Percentiles rank a stretch among this genome's conserved stretches.
phyloP scores from a whole-genome alignment of 2,888 invertebrate genomes.

The Odontothrips loti region DNA sequence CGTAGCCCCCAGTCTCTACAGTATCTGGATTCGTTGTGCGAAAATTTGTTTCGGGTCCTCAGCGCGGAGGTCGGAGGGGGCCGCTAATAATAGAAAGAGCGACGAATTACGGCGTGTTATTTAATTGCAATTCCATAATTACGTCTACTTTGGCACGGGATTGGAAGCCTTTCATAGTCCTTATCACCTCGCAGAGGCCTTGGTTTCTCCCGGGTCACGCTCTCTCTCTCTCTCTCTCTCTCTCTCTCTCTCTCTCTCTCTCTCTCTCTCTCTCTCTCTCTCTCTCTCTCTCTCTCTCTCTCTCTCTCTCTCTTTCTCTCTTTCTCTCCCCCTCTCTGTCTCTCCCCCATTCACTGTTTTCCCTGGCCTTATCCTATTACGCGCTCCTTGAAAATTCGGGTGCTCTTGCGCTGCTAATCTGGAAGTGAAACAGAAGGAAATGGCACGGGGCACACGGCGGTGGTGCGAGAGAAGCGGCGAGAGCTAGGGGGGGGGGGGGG shows the following conservation, averaged over 20 bases:
- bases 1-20: too few relatives aligned
- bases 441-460: not conserved
- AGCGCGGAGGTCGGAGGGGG: too few relatives aligned
- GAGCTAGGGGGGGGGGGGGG: too few relatives aligned
- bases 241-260: slow-evolving; percentile 1
- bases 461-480: too few relatives aligned
- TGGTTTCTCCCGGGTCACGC: not conserved
- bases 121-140: slow-evolving; percentile 22
- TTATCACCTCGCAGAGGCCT: not conserved
- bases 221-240: not conserved
- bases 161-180: slow-evolving; percentile 17
- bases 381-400: slow-evolving; percentile 11
- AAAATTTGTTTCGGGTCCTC: too few relatives aligned
- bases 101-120: not conserved
- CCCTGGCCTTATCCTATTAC: slow-evolving; percentile 1
- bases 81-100: not conserved
- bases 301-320: not conserved
- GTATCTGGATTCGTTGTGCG: too few relatives aligned
- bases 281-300: not conserved
- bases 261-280: not conserved
- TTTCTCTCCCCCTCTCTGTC: not conserved
- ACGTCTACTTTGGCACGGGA: slow-evolving; percentile 25
- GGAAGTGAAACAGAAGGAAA: slow-evolving; percentile 4
- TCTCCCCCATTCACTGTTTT: not conserved
- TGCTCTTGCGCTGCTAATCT: not conserved